Conservation (phyloP, 2,113 vertebrate genomes). For the Cynoglossus semilaevis region DNA sequence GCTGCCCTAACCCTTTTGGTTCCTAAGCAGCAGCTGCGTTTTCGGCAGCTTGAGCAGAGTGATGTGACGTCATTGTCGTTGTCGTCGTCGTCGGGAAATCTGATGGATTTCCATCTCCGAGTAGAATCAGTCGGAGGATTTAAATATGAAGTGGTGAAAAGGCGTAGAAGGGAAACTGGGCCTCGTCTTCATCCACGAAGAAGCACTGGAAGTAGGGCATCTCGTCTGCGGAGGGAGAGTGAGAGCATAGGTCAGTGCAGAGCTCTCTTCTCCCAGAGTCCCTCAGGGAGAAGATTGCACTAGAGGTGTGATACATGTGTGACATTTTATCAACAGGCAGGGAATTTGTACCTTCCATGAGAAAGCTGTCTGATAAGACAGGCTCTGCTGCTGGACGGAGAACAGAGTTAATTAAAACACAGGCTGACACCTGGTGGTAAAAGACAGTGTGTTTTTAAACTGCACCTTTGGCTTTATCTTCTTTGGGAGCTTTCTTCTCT, state of each 20-base stretch:
- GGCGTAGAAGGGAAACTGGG: constrained; percentile 77
- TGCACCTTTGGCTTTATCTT: constrained; percentile 60
- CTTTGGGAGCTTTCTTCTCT: constrained; percentile 59
- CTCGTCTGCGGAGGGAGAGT: constrained; percentile 62
- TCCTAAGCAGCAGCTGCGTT: constrained; percentile 9
- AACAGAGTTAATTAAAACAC: constrained; percentile 5
- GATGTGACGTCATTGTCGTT: constrained; percentile 25
- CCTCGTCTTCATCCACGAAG: constrained; percentile 80
- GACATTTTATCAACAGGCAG: constrained; percentile 4
- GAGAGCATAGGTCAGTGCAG: not conserved
- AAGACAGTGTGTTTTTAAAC: not conserved
- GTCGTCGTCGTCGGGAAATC: constrained; percentile 14
- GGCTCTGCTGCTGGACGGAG: constrained; percentile 35
- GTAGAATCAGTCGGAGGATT: constrained; percentile 33
- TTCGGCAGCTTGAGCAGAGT: constrained; percentile 9
- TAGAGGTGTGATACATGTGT: not conserved
- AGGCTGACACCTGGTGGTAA: not conserved
- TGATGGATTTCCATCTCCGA: constrained; percentile 32
- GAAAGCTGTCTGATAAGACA: constrained; percentile 42
- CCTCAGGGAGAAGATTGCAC: not conserved
- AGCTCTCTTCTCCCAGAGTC: not conserved
- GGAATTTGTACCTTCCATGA: constrained; percentile 47
- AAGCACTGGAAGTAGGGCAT: constrained; percentile 82
- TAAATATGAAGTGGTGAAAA: constrained; percentile 75
- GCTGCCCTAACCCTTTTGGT: constrained; percentile 16